Evolutionary conservation across 2,113 vertebrate genomes (phyloP).

Genomic region (Centropus unirufus): DNA sequence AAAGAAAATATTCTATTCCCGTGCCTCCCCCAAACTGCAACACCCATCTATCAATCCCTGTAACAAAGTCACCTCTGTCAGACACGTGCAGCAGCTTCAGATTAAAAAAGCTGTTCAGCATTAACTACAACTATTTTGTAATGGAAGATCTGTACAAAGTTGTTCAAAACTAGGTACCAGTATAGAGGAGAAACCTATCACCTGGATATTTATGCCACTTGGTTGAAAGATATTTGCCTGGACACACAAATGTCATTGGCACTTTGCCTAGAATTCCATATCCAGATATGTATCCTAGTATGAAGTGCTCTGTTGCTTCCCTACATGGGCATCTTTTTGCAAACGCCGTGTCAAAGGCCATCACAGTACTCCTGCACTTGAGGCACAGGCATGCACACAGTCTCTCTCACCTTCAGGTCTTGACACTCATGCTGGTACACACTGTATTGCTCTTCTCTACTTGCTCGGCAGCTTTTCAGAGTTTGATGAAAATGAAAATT

Average conservation of each 20-base stretch:
- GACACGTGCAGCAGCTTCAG: not conserved
- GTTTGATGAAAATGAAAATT: not conserved
- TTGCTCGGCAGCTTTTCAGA: not conserved
- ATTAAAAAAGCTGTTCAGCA: not conserved
- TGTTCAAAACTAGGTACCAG: not conserved
- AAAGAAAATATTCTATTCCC: not conserved
- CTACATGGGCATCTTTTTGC: constrained; percentile 86
- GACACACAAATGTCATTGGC: constrained; percentile 81
- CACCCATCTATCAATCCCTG: not conserved
- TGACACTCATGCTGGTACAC: constrained; percentile 7
- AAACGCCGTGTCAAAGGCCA: constrained; percentile 74
- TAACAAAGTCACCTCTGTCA: not conserved
- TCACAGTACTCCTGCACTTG: constrained; percentile 9
- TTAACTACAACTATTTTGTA: not conserved
- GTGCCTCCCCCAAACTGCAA: not conserved
- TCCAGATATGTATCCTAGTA: constrained; percentile 66
- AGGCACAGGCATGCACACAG: constrained; percentile 57
- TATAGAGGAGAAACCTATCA: constrained; percentile 51
- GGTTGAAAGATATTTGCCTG: constrained; percentile 74
- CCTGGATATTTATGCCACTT: constrained; percentile 65
- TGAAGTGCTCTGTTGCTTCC: constrained; percentile 79
- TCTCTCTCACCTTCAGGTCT: constrained; percentile 60
- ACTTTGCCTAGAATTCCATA: constrained; percentile 80
- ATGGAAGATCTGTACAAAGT: not conserved
- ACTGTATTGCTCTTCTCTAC: not conserved